Evolutionary conservation across 2,888 invertebrate genomes (phyloP).

Genomic region (Lordiphosa andalusiaca): DNA sequence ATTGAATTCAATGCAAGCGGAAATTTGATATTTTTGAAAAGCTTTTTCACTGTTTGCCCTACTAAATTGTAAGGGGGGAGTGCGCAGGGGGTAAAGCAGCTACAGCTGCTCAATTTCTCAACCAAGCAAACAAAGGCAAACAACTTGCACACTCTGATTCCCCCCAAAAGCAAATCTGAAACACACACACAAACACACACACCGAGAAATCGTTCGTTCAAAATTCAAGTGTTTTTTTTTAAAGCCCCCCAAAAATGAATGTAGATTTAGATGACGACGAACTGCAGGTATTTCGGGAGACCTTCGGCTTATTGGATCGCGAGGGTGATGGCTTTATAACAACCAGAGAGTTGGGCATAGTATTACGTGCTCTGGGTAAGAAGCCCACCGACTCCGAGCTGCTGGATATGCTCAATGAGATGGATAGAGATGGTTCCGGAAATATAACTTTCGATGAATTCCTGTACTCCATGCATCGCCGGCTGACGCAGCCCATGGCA

Average conservation of each 20-base stretch:
- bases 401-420: not conserved
- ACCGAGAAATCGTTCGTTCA: not conserved
- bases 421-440: conserved; percentile 8
- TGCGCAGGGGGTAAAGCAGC: not conserved
- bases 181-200: not conserved
- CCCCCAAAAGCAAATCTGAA: not conserved
- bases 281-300: conserved; percentile 1
- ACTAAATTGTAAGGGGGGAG: not conserved
- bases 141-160: conserved; percentile 3
- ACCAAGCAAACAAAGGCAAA: conserved; percentile 9
- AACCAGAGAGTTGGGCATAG: conserved; percentile 2
- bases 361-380: conserved; percentile 21
- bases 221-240: not conserved
- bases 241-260: not conserved
- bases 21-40: conserved; percentile 40
- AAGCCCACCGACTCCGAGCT: conserved; percentile 25
- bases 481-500: not conserved
- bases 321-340: conserved; percentile 3
- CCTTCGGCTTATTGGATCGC: conserved; percentile 17
- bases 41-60: conserved; percentile 24
- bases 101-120: conserved; percentile 33
- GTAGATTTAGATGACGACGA: not conserved
- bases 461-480: conserved; percentile 15
- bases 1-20: conserved; percentile 31
- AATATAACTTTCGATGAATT: conserved; percentile 9